phyloP scores from a whole-genome alignment of 2,113 vertebrate species.

The Myrmophylax atrothorax region DNA sequence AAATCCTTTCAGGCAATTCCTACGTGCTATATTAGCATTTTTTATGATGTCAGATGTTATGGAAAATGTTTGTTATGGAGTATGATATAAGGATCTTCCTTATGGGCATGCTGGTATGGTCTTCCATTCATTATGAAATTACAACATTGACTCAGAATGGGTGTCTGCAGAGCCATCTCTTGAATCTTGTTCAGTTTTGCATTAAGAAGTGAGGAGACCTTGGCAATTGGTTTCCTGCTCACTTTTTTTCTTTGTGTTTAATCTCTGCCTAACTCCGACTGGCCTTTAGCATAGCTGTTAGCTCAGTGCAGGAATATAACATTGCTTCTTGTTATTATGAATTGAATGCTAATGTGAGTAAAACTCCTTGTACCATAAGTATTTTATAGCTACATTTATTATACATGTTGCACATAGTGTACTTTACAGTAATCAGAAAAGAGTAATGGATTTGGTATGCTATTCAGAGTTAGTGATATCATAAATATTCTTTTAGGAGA shows the following conservation, averaged over 20 bases:
- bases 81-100: background rate
- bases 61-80: background rate
- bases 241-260: background rate
- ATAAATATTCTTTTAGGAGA: slow-evolving; percentile 25
- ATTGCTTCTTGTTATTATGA: background rate
- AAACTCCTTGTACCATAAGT: background rate
- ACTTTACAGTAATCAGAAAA: slow-evolving; percentile 5
- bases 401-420: background rate
- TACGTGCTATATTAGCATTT: background rate
- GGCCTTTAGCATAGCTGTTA: background rate
- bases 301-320: background rate
- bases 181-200: background rate
- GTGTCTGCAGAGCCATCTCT: background rate
- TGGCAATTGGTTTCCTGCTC: background rate
- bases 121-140: background rate
- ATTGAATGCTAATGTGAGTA: background rate
- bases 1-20: background rate
- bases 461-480: background rate
- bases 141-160: background rate
- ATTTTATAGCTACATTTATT: slow-evolving; percentile 44
- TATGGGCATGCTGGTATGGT: background rate
- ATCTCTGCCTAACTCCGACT: background rate
- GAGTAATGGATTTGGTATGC: slow-evolving; percentile 4
- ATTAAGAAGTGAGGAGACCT: background rate
- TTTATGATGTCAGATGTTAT: background rate